A percentile compares a stretch with the other conserved stretches of the same genome.
phyloP scores from a whole-genome alignment of 2,113 vertebrate species.

The Martes martes region DNA sequence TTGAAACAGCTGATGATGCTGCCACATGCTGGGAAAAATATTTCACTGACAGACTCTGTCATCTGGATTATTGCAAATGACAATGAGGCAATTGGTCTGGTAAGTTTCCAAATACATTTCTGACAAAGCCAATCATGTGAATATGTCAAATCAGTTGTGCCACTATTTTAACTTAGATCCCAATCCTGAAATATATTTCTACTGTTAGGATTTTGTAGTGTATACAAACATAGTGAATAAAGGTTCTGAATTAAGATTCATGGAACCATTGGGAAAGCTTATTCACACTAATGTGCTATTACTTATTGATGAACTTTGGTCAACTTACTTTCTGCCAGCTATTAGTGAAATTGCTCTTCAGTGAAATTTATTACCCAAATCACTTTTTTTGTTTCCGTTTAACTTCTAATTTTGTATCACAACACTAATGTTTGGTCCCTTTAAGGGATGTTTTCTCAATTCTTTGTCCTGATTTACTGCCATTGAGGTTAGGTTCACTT shows the following conservation, averaged over 20 bases:
- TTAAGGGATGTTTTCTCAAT: background rate
- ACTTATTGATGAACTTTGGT: slow-evolving; percentile 34
- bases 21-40: background rate
- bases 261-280: background rate
- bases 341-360: background rate
- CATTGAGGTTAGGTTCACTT: background rate
- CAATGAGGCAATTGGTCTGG: background rate
- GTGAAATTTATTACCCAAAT: background rate
- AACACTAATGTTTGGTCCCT: background rate
- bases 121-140: background rate
- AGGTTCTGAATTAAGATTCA: slow-evolving; percentile 23
- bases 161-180: background rate
- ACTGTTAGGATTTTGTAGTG: background rate
- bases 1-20: background rate
- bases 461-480: background rate
- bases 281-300: background rate
- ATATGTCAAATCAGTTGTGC: background rate
- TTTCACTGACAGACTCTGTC: background rate
- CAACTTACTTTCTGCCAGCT: slow-evolving; percentile 21
- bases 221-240: background rate
- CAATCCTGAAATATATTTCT: background rate
- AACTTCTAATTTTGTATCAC: slow-evolving; percentile 11
- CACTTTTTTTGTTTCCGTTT: background rate
- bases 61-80: slow-evolving; percentile 24
- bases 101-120: background rate